phyloP scores from a whole-genome alignment of 2,888 invertebrate genomes.

The Axea sp. region DNA sequence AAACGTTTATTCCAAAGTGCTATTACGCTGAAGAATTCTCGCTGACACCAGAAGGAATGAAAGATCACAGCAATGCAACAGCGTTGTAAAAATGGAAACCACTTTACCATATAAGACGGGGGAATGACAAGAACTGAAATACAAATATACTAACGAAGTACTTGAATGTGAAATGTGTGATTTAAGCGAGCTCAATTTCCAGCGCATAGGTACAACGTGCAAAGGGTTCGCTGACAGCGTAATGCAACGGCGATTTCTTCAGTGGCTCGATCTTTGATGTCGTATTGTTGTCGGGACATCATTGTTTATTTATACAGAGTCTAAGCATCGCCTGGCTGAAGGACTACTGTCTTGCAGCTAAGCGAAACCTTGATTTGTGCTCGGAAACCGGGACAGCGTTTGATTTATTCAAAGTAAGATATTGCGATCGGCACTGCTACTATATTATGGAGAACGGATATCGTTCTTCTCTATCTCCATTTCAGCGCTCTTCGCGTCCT shows the following conservation, averaged over 20 bases:
- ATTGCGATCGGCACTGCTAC: slow-evolving; percentile 75
- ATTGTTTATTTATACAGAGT: slow-evolving; percentile 72
- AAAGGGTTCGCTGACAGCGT: slow-evolving; percentile 39
- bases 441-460: slow-evolving; percentile 73
- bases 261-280: slow-evolving; percentile 46
- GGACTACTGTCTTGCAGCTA: slow-evolving; percentile 68
- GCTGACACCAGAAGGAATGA: too few relatives aligned
- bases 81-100: slow-evolving; percentile 9
- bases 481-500: slow-evolving; percentile 51
- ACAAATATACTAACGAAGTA: slow-evolving; percentile 45
- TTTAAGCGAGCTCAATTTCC: slow-evolving; percentile 36
- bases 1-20: too few relatives aligned
- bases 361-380: slow-evolving; percentile 71
- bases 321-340: slow-evolving; percentile 73
- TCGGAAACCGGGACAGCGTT: slow-evolving; percentile 73
- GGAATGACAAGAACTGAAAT: slow-evolving; percentile 31
- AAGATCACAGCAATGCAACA: neutral
- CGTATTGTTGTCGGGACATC: slow-evolving; percentile 59
- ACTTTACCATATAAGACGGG: slow-evolving; percentile 40
- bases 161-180: slow-evolving; percentile 42
- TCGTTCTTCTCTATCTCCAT: slow-evolving; percentile 67
- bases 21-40: too few relatives aligned
- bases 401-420: slow-evolving; percentile 78
- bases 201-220: slow-evolving; percentile 13
- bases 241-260: slow-evolving; percentile 46